A percentile compares a stretch with the other conserved stretches of the same genome.
phyloP scores from a whole-genome alignment of 2,113 vertebrate species.

The Calyptommatus sinebrachiatus region DNA sequence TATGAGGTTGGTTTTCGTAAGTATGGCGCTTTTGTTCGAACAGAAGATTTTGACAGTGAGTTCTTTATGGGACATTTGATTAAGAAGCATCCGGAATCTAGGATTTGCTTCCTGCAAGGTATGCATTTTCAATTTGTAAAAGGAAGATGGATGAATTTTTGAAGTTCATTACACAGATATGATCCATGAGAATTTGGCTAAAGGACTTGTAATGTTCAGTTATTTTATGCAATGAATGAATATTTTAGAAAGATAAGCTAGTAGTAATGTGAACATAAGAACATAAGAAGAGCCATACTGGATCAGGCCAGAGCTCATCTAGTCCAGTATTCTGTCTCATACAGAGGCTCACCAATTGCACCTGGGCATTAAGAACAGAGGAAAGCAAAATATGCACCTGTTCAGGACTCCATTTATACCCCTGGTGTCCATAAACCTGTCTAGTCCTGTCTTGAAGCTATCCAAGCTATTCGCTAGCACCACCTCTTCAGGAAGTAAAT shows the following conservation, averaged over 20 bases:
- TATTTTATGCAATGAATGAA: not conserved
- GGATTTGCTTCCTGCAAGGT: conserved; percentile 71
- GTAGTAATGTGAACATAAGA: no score
- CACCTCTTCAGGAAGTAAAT: no score
- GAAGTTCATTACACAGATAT: not conserved
- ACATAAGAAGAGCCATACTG: no score
- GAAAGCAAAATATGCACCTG: no score
- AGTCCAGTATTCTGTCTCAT: no score
- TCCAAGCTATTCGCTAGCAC: no score
- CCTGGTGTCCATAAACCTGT: no score
- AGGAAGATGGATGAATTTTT: not conserved
- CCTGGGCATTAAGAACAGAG: no score
- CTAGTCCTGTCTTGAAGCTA: no score
- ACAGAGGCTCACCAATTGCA: no score
- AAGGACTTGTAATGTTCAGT: not conserved
- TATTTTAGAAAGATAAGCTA: not conserved
- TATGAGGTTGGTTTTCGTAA: conserved; percentile 71
- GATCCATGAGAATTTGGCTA: not conserved
- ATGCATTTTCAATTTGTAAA: not conserved
- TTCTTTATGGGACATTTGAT: conserved; percentile 73
- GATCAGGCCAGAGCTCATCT: no score
- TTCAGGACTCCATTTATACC: no score
- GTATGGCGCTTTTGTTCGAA: conserved; percentile 68
- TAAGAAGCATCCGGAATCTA: conserved; percentile 63
- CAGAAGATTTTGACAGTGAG: conserved; percentile 70